Evolutionary conservation across 2,113 vertebrate genomes (phyloP), one percentile per base, ranked within the genome.

Genomic region (Callospermophilus lateralis): DNA sequence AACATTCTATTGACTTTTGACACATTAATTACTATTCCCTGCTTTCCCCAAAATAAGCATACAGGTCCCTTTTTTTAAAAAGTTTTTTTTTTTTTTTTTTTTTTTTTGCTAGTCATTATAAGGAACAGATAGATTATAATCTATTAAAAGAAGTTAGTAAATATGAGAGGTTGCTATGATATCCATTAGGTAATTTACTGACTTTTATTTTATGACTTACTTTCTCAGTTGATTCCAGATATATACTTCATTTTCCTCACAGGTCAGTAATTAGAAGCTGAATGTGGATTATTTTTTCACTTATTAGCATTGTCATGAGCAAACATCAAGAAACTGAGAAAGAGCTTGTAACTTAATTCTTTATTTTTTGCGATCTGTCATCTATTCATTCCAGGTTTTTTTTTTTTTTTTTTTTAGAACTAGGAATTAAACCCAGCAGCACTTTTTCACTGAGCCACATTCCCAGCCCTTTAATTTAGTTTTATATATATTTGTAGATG

Each of bases 41-140:
- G 30, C 32, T 94, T 94, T 94, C 80, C 96, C 51, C 93, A 87
- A 94, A 94, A 88, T 97, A 93, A 95, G 12, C 39, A 37, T 26
- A 17, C 39, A 90, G 37, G 19, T 76, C 26, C 32, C 86, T 86
- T 83, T 92, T 85, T 92, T 94, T 51, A 84, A 48, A n/a, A 84
- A 42, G 32, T 12, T 45, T 77, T 91, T 45, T 45, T 42, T 42
- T 42, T 42, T 42, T 6, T 42, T 6, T 6, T 42, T 88, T 26
- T 19, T 85, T 45, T 88, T 28, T 19, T 85, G 15, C 9, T 86
- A 67, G 45, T 76, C 39, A 89, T 48, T 90, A 2, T 89, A 84
- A 92, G n/a, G 95, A 90, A 58, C 70, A 84, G 55, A 87, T 8
- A 89, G 53, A 15, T 65, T 85, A 5, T 93, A 85, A 63, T 63